phyloP scores from a whole-genome alignment of 2,797 vertebrate genomes.

The Ctenopoma multispine region DNA sequence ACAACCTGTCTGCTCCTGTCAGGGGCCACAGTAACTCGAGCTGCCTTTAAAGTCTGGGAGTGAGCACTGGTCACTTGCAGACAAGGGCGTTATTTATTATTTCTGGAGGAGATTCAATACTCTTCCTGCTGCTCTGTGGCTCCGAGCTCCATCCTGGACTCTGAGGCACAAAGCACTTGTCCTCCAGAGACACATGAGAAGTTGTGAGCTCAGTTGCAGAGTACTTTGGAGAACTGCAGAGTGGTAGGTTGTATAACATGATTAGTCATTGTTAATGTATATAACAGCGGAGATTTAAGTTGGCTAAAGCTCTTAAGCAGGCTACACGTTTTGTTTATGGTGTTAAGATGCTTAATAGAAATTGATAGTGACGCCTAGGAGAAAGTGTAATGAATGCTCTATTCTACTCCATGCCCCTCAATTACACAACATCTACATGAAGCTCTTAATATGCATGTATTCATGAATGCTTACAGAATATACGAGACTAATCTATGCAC shows the following conservation, averaged over 20 bases:
- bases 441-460: slow-evolving; percentile 1
- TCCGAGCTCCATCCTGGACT: slow-evolving; percentile 55
- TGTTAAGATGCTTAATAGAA: slow-evolving; percentile 51
- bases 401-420: slow-evolving; percentile 23
- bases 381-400: slow-evolving; percentile 5
- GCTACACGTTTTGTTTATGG: slow-evolving; percentile 42
- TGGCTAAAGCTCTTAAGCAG: slow-evolving; percentile 53
- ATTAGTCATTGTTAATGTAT: slow-evolving; percentile 68
- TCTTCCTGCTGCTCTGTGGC: slow-evolving; percentile 61
- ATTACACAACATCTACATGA: slow-evolving; percentile 24
- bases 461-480: neutral
- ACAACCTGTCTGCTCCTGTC: slow-evolving; percentile 85
- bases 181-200: slow-evolving; percentile 63
- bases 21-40: slow-evolving; percentile 83
- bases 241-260: slow-evolving; percentile 58
- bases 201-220: slow-evolving; percentile 52
- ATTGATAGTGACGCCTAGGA: slow-evolving; percentile 27
- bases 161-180: slow-evolving; percentile 57
- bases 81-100: slow-evolving; percentile 87
- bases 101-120: slow-evolving; percentile 81
- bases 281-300: slow-evolving; percentile 57
- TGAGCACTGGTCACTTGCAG: slow-evolving; percentile 82
- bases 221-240: slow-evolving; percentile 43
- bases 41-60: slow-evolving; percentile 82
- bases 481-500: too few relatives aligned